A percentile compares a stretch with the other conserved stretches of the same genome.
These are phyloP conservation scores for Cheilosia vulpina DNA, from an alignment of 2,888 invertebrate genomes.

Conservation along the genomic window DNA sequence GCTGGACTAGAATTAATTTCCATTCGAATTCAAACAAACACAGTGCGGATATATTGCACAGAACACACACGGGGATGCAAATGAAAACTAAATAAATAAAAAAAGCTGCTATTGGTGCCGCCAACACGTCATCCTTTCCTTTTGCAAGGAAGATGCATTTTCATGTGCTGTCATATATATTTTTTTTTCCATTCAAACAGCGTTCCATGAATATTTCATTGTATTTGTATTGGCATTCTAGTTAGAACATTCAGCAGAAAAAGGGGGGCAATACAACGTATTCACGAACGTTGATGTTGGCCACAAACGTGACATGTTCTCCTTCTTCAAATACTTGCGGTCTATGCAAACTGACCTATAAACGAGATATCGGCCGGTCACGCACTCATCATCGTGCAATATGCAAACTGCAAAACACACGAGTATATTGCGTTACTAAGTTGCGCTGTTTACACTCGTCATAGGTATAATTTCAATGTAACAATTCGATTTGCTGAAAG, in stretches of 20 bases:
- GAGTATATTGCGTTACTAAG: neutral
- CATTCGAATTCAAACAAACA: slow-evolving; percentile 50
- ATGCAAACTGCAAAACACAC: slow-evolving; percentile 29
- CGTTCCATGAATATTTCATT: slow-evolving; percentile 38
- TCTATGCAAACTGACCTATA: slow-evolving; percentile 40
- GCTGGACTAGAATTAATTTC: slow-evolving; percentile 46
- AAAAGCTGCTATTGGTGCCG: neutral
- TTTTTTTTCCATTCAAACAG: slow-evolving; percentile 14
- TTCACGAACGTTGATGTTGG: neutral
- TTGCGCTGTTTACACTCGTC: slow-evolving; percentile 12
- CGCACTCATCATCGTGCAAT: slow-evolving; percentile 23
- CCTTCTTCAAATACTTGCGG: neutral
- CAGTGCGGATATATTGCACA: neutral
- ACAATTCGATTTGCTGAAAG: no score
- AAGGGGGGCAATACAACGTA: neutral
- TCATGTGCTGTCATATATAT: neutral
- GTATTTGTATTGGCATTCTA: slow-evolving; percentile 7
- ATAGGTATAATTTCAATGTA: no score
- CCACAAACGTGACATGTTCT: neutral
- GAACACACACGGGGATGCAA: neutral
- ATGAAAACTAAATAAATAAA: slow-evolving; percentile 21
- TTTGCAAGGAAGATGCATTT: slow-evolving; percentile 26
- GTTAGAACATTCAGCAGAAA: neutral
- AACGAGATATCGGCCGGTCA: slow-evolving; percentile 44
- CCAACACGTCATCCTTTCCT: slow-evolving; percentile 1